Conservation (phyloP, 2,113 vertebrate genomes). For the Rutilus rutilus region DNA sequence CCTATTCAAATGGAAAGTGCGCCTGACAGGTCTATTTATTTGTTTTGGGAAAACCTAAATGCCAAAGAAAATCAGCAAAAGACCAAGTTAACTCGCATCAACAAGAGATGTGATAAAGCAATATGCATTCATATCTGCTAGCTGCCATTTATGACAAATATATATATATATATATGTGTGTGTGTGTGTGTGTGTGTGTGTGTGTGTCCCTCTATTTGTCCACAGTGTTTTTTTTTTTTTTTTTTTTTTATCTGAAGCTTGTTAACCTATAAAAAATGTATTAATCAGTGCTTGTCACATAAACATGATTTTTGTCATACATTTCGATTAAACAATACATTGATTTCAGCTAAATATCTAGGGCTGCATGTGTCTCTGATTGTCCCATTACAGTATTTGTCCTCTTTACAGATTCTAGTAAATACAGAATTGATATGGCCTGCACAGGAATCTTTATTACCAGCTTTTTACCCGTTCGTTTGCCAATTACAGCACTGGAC, state of each 20-base stretch:
- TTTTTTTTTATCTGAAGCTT: background rate
- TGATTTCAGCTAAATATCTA: constrained; percentile 28
- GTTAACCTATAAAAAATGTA: background rate
- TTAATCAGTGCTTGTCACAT: constrained; percentile 26
- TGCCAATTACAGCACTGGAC: constrained; percentile 36
- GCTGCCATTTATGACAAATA: background rate
- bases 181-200: no score
- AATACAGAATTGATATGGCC: constrained; percentile 23
- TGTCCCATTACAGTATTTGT: constrained; percentile 32
- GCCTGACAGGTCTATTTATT: constrained; percentile 5
- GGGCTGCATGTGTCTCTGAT: constrained; percentile 49
- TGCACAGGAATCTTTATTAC: background rate
- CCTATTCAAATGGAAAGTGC: constrained; percentile 1
- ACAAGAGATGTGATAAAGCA: background rate
- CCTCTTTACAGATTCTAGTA: constrained; percentile 32
- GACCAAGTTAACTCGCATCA: background rate
- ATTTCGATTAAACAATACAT: constrained; percentile 15
- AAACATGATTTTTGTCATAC: constrained; percentile 38
- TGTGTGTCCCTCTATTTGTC: background rate
- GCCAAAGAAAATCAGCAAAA: background rate
- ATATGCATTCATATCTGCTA: background rate
- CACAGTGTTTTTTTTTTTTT: background rate
- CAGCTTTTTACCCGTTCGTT: constrained; percentile 14
- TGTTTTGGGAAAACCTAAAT: constrained; percentile 4
- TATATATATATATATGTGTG: no score